Evolutionary conservation across 2,888 invertebrate genomes (phyloP).

Genomic region (Tanypteryx hageni): DNA sequence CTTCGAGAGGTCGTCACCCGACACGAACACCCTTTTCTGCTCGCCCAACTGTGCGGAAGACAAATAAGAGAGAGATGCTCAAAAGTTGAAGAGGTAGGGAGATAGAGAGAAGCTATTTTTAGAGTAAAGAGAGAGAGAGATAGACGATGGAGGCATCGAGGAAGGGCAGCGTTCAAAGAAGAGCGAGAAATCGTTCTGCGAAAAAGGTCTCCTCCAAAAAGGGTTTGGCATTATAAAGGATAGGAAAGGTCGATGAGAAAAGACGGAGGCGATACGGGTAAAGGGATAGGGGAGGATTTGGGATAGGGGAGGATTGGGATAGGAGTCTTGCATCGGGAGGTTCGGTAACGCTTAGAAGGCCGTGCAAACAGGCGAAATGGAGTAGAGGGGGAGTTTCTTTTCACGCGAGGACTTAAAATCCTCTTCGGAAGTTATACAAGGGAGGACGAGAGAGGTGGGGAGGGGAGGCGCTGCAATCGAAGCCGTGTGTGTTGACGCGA

Average conservation of each 20-base stretch:
- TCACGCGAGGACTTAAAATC: too few species aligned
- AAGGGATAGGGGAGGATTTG: neutral
- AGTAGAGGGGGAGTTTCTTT: too few species aligned
- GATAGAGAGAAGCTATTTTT: too few species aligned
- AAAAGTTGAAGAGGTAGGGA: neutral
- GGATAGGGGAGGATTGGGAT: neutral
- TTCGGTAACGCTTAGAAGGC: neutral
- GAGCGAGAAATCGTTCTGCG: neutral
- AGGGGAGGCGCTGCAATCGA: slow-evolving; percentile 32
- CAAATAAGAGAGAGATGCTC: slow-evolving; percentile 47
- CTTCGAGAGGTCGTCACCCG: slow-evolving; percentile 30
- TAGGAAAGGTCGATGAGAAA: neutral
- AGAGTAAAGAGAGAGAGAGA: neutral
- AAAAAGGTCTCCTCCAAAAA: neutral
- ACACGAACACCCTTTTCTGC: slow-evolving; percentile 44
- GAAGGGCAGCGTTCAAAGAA: neutral
- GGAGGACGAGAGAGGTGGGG: neutral
- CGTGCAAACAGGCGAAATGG: slow-evolving; percentile 3
- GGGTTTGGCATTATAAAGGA: slow-evolving; percentile 6
- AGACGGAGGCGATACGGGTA: neutral
- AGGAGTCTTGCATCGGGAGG: neutral
- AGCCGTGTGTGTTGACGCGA: slow-evolving; percentile 49
- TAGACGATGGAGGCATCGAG: neutral
- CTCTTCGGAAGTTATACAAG: too few species aligned
- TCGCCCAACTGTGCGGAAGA: slow-evolving; percentile 57